Evolutionary conservation across 1,140 invertebrate species (phyloP).

Genomic region (Drusus annulatus): DNA sequence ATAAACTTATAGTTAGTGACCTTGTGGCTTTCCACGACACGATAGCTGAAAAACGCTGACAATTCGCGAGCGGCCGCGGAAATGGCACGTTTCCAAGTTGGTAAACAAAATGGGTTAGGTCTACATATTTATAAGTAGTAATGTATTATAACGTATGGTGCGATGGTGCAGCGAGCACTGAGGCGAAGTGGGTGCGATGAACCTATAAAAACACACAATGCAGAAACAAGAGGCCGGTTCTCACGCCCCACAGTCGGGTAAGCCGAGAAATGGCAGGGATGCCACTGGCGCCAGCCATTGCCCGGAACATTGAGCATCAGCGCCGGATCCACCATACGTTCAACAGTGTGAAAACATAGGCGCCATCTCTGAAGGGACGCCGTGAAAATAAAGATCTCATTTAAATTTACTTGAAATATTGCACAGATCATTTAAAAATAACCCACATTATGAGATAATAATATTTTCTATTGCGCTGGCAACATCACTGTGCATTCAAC

Average conservation of each 20-base stretch:
- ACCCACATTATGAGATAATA: too few relatives aligned
- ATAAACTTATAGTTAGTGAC: neutral
- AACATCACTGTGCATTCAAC: too few relatives aligned
- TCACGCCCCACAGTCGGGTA: slow-evolving; percentile 1
- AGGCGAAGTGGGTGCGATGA: slow-evolving; percentile 9
- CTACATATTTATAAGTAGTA: neutral
- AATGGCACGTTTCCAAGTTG: slow-evolving; percentile 26
- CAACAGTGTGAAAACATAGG: too few relatives aligned
- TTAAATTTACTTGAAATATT: too few relatives aligned
- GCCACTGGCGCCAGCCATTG: too few relatives aligned
- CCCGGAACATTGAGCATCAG: too few relatives aligned
- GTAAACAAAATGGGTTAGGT: slow-evolving; percentile 1
- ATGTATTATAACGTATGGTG: neutral
- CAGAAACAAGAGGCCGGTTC: slow-evolving; percentile 3
- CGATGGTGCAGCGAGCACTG: slow-evolving; percentile 16
- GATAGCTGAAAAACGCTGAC: neutral
- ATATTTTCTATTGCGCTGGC: too few relatives aligned
- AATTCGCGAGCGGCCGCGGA: neutral
- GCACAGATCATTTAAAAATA: too few relatives aligned
- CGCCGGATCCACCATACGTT: too few relatives aligned
- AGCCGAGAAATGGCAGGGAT: neutral
- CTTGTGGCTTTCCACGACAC: too few relatives aligned
- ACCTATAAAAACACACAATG: slow-evolving; percentile 21
- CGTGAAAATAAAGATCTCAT: too few relatives aligned
- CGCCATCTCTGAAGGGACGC: too few relatives aligned